Evolutionary conservation across 2,888 invertebrate species (phyloP), one percentile per base, ranked within the genome.

Genomic region (Drosophila demipolita): DNA sequence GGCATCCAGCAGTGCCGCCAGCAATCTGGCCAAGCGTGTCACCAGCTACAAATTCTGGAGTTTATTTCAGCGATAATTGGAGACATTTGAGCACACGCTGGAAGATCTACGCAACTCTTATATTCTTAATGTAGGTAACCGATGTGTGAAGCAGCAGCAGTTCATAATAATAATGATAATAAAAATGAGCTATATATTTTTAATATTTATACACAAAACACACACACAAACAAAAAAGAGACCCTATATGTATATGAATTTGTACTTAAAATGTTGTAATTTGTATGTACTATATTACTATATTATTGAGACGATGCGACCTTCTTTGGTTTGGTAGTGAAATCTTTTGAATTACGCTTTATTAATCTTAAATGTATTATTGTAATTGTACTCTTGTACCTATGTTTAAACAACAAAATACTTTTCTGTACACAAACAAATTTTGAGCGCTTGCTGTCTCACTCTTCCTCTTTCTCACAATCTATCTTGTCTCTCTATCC

Each of bases 21-120:
- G 88, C 61, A 88, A 88, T 66, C 92, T 93, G 71, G 94, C 94
- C 23, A 92, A 92, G 92, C 91, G 92, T 75, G 90, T 92, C 62
- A 90, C 93, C 92, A 84, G 92, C 93, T 93, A 93, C 60, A 93
- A 93, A 70, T 85, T 93, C 26, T 93, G 93, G 89, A 93, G 94
- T 75, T 93, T 94, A 82, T 94, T 94, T 91, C 94, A 94, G 82
- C 94, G 94, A 93, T 94, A 92, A 91, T 86, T 89, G 89, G 86
- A 66, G 65, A 33, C 80, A 75, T 32, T 54, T 88, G 23, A 73
- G 73, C 7, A 32, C 26, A 17, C 84, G 88, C 74, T 89, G 88
- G 88, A 86, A 79, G 64, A 73, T 87, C 68, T 87, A 91, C 62
- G 91, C 82, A 69, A 90, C 91, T 77, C 77, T 91, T 79, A 87